Evolutionary conservation across 2,888 invertebrate genomes (phyloP).

Genomic region (Idaea aversata): DNA sequence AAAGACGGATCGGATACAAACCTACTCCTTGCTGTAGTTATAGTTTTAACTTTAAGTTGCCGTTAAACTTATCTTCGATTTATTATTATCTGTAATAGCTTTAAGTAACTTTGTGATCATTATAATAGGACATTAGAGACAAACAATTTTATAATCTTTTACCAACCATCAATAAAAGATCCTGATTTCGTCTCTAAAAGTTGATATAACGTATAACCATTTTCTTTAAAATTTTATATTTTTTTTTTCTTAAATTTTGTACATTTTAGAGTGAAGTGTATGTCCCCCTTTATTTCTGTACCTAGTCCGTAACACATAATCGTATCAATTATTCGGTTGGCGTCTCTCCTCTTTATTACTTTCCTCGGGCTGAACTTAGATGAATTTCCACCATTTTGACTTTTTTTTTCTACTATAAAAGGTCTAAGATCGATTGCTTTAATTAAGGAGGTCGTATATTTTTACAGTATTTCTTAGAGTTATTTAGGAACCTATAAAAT

Average conservation of each 20-base stretch:
- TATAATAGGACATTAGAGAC: too few relatives aligned
- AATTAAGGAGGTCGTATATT: conserved; percentile 3
- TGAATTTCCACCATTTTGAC: conserved; percentile 46
- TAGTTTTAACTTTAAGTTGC: too few relatives aligned
- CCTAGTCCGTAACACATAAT: conserved; percentile 60
- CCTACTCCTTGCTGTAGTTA: too few relatives aligned
- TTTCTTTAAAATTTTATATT: too few relatives aligned
- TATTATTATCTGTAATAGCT: too few relatives aligned
- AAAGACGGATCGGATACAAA: too few relatives aligned
- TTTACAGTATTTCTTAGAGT: neutral
- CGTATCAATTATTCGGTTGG: conserved; percentile 77
- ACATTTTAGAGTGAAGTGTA: conserved; percentile 39
- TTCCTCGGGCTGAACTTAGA: conserved; percentile 52
- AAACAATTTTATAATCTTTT: too few relatives aligned
- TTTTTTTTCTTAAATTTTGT: conserved; percentile 15
- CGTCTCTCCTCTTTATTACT: conserved; percentile 73
- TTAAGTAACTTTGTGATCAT: too few relatives aligned
- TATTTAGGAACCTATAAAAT: conserved; percentile 1
- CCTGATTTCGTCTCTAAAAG: too few relatives aligned
- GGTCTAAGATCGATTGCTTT: conserved; percentile 16
- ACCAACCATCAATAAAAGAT: too few relatives aligned
- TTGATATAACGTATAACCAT: too few relatives aligned
- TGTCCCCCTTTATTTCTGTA: neutral
- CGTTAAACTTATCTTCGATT: too few relatives aligned
- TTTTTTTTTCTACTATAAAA: conserved; percentile 34